phyloP scores from a whole-genome alignment of 2,797 vertebrate genomes.

The Liparis tanakae region DNA sequence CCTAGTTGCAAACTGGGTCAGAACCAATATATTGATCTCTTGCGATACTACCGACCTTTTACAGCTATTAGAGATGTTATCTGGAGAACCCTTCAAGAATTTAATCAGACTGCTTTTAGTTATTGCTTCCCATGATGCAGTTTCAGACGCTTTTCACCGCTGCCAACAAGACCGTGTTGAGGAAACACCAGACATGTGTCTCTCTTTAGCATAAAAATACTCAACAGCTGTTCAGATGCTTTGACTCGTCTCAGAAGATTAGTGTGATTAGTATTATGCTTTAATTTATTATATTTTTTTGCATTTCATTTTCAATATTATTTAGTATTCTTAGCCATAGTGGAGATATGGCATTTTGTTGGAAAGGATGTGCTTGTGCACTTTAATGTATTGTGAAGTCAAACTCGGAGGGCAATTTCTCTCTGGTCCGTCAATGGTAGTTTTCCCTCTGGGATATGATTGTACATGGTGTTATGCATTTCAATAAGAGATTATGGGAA shows the following conservation, averaged over 20 bases:
- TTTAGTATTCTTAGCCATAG: neutral
- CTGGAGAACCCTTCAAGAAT: conserved; percentile 4
- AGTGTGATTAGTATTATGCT: neutral
- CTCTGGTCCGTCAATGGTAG: neutral
- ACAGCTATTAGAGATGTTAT: conserved; percentile 19
- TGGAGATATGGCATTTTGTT: conserved; percentile 2
- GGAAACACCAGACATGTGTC: neutral
- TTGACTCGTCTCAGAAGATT: conserved; percentile 8
- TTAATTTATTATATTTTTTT: neutral
- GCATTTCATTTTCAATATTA: neutral
- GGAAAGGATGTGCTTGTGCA: neutral
- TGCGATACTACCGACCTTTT: conserved; percentile 19
- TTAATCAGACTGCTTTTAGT: conserved; percentile 12
- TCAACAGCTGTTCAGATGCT: conserved; percentile 9
- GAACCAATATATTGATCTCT: conserved; percentile 28
- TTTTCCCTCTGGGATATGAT: conserved; percentile 24
- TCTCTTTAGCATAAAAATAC: neutral
- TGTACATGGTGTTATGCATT: conserved; percentile 44
- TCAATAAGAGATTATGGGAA: conserved; percentile 44
- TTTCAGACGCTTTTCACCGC: neutral
- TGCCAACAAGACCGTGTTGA: neutral
- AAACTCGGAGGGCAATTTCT: neutral
- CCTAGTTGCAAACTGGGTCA: conserved; percentile 31
- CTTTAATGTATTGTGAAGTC: conserved; percentile 22
- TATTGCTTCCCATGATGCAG: neutral